Evolutionary conservation across 2,888 invertebrate genomes (phyloP), one percentile per base, ranked within the genome.

Genomic region (Desoria tigrina): DNA sequence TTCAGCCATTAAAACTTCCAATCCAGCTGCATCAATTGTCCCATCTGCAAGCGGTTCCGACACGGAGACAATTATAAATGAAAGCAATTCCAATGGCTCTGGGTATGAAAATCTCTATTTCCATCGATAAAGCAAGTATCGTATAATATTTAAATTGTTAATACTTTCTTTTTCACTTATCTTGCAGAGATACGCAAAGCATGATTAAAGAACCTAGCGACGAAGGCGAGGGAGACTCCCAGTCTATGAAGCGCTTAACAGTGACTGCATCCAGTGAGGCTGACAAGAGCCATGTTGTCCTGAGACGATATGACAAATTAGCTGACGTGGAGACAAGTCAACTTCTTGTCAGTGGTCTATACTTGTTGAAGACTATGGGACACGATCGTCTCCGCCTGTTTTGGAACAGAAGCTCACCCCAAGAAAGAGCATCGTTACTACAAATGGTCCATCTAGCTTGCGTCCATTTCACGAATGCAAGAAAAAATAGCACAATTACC

Each of bases 1-100:
- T 65, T 76, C 76, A 14, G 76, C 76, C 0, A 76, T 76, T 9
- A 76, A 76, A 69, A 72, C 72, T 57, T 75, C 74, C 11, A 74
- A 76, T 61, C 76, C 76, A 54, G 70, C 74, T 18, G 75, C 75
- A n/a, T 63, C 71, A 26, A 65, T 69, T 14, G 61, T 63, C 9
- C 69, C 72, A 6, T 74, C 76, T n/a, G 66, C 62, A 42, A 74
- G 73, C 23, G 76, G 73, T 7, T 74, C 74, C 14, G 74, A 72
- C 26, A 74, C 65, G 9, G 76, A 74, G 42, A 76, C 76, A 11
- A 76, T 76, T 58, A 74, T 76, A 6, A 76, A 76, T 60, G 76
- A 76, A 21, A 45, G 45, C 21, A 21, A 16, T 45, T 71, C 68
- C 57, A 71, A 68, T 63, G 76, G 73, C 11, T 76, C 76, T 11